Conservation (phyloP, 2,113 vertebrate species). For the Ochotona curzoniae region DNA sequence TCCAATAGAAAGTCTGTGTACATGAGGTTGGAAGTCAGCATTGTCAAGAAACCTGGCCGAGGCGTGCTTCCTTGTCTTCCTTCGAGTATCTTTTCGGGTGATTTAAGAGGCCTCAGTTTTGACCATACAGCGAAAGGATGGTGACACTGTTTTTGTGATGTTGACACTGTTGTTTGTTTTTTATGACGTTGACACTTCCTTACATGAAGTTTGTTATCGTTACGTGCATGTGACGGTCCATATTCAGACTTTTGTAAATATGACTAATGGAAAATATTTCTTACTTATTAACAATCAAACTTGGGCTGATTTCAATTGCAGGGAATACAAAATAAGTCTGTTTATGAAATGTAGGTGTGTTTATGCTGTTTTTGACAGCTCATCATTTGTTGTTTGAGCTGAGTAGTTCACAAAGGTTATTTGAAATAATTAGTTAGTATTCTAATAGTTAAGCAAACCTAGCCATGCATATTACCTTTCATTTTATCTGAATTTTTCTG, state of each 20-base stretch:
- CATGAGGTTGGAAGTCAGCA: neutral
- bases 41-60: neutral
- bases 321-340: neutral
- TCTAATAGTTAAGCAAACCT: neutral
- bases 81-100: neutral
- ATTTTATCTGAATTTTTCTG: neutral
- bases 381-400: neutral
- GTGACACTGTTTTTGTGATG: neutral
- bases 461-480: neutral
- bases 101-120: neutral
- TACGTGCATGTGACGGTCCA: neutral
- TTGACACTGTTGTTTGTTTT: too few relatives aligned
- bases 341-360: neutral
- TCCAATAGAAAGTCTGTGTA: neutral
- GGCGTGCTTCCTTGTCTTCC: neutral
- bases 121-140: neutral
- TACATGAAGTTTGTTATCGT: neutral
- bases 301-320: neutral
- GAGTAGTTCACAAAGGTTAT: neutral
- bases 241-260: neutral
- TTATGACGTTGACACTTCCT: neutral
- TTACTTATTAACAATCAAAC: neutral
- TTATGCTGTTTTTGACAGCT: neutral
- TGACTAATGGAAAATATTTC: neutral
- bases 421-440: neutral